These are phyloP conservation scores for Polydrusus cervinus DNA, from an alignment of 2,888 invertebrate genomes.

Conservation along the genomic window DNA sequence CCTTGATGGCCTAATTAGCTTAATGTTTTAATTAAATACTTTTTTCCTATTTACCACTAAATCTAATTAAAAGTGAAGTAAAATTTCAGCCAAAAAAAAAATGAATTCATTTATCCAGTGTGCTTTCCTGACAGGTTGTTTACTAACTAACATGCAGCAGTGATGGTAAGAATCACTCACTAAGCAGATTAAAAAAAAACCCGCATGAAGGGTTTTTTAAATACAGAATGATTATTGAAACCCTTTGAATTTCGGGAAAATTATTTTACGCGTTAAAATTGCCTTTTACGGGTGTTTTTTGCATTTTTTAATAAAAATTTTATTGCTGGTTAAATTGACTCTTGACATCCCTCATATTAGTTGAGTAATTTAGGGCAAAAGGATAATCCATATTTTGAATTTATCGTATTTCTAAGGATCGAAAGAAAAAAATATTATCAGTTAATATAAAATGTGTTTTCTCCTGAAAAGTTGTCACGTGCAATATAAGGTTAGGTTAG, in stretches of 20 bases:
- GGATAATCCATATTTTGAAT: no score
- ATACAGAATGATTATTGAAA: not conserved
- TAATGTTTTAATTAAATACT: conserved; percentile 52
- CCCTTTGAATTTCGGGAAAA: not conserved
- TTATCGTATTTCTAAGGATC: no score
- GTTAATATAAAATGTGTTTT: no score
- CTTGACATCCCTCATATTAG: no score
- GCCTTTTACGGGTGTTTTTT: not conserved
- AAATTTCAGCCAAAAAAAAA: conserved; percentile 35
- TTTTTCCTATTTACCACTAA: conserved; percentile 46
- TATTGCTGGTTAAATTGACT: not conserved
- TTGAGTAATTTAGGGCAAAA: no score
- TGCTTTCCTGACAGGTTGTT: conserved; percentile 33
- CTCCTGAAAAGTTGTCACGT: no score
- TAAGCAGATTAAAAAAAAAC: conserved; percentile 43
- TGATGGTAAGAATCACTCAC: conserved; percentile 45
- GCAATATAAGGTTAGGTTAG: no score
- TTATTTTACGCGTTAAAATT: not conserved
- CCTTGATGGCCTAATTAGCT: conserved; percentile 50
- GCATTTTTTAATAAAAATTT: not conserved
- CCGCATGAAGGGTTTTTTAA: conserved; percentile 19
- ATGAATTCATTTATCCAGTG: conserved; percentile 34
- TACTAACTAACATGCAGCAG: conserved; percentile 34
- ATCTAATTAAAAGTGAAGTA: conserved; percentile 49
- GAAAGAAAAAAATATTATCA: no score